Percentiles rank a stretch among this genome's conserved stretches.
These are phyloP conservation scores for Apostichopus japonicus DNA, from an alignment of 35 echinoderm and acorn worm genomes.

Conservation along the genomic window DNA sequence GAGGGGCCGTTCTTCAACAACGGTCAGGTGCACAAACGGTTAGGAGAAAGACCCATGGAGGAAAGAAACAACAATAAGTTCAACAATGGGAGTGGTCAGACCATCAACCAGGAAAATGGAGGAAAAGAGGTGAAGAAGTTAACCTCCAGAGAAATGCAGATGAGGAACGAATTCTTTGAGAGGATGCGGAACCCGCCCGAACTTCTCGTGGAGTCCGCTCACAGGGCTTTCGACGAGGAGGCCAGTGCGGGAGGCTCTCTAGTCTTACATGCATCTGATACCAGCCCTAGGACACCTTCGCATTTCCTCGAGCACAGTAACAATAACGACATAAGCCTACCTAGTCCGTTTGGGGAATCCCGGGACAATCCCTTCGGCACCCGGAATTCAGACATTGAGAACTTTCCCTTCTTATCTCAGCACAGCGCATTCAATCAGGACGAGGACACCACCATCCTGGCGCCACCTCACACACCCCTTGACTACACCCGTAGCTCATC, in stretches of 20 bases:
- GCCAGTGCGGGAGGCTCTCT: not conserved
- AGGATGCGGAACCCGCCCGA: conserved; percentile 37
- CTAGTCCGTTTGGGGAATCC: conserved; percentile 66
- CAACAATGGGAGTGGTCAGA: not conserved
- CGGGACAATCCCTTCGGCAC: conserved; percentile 54
- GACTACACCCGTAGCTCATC: conserved; percentile 24
- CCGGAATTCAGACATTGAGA: not conserved
- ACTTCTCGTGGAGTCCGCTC: not conserved
- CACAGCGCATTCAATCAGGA: conserved; percentile 3
- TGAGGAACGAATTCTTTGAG: conserved; percentile 53
- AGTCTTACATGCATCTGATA: conserved; percentile 60
- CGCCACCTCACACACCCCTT: conserved; percentile 31
- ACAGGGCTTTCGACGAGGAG: not conserved
- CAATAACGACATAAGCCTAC: conserved; percentile 44
- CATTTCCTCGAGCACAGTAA: conserved; percentile 58
- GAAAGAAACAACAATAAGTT: not conserved
- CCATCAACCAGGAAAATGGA: not conserved
- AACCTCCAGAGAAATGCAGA: conserved; percentile 35
- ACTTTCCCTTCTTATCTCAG: conserved; percentile 34
- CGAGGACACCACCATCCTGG: conserved; percentile 54
- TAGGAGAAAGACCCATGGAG: conserved; percentile 48
- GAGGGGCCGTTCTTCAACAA: conserved; percentile 17
- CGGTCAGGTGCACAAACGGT: conserved; percentile 15
- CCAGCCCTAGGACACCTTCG: conserved; percentile 69
- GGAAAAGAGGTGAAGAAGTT: not conserved